Evolutionary conservation across 2,797 vertebrate genomes (phyloP).

Genomic region (Myotis pilosus): DNA sequence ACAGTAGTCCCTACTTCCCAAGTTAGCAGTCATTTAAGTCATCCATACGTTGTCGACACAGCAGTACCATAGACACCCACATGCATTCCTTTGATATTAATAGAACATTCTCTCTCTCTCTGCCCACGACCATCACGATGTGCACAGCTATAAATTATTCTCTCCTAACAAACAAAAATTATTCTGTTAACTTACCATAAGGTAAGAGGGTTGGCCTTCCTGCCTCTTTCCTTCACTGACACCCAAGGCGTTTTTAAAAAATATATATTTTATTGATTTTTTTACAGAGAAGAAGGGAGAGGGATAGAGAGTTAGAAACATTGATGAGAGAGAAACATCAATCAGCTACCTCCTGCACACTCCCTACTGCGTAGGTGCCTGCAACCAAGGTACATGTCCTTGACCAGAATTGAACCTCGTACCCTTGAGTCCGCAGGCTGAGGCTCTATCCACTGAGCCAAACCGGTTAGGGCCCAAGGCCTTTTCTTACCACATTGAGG

Average conservation of each 20-base stretch:
- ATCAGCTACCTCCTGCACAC: no score
- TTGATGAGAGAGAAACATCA: no score
- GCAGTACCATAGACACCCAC: neutral
- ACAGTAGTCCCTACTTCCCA: neutral
- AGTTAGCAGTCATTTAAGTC: slow-evolving; percentile 16
- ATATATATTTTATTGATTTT: no score
- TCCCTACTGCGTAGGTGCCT: no score
- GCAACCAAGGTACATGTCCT: no score
- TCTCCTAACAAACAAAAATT: slow-evolving; percentile 28
- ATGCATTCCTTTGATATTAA: slow-evolving; percentile 52
- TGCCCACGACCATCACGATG: slow-evolving; percentile 48
- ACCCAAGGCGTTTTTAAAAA: neutral
- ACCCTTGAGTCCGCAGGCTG: no score
- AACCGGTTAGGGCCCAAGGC: neutral
- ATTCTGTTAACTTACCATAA: neutral
- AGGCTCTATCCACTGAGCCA: no score
- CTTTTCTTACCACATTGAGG: neutral
- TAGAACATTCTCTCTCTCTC: slow-evolving; percentile 51
- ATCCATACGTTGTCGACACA: neutral
- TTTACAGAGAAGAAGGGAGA: no score
- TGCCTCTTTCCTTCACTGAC: neutral
- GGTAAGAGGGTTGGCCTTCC: no score
- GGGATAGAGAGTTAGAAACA: no score
- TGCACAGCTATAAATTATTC: slow-evolving; percentile 52
- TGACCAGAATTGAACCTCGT: no score